Percentiles rank a stretch among this genome's conserved stretches.
Conservation (phyloP, 2,113 vertebrate genomes). For the Tenebrosternarchus preto region DNA sequence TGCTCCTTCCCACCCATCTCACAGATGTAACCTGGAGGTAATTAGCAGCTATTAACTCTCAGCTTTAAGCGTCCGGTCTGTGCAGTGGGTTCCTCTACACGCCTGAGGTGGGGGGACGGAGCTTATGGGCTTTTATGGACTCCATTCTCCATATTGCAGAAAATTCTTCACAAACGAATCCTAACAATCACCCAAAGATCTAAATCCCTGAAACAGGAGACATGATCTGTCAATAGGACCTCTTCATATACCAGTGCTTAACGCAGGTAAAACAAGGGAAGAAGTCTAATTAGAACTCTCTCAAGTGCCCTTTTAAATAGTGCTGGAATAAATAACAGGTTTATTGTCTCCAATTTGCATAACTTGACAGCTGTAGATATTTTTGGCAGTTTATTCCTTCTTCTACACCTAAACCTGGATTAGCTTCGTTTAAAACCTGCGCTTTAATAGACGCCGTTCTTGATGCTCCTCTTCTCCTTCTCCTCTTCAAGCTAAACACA, state of each 20-base stretch:
- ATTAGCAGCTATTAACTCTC: conserved; percentile 56
- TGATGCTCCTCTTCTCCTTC: too few species aligned
- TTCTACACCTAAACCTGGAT: neutral
- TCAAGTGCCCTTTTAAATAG: neutral
- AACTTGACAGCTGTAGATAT: neutral
- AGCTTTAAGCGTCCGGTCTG: conserved; percentile 50
- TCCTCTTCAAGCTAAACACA: too few species aligned
- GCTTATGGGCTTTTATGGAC: neutral
- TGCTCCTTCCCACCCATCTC: conserved; percentile 33
- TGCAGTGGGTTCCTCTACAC: conserved; percentile 44
- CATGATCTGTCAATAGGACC: neutral
- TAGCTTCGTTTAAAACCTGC: neutral
- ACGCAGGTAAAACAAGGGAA: too few species aligned
- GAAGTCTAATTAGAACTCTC: neutral
- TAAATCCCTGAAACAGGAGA: neutral
- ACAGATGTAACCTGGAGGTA: conserved; percentile 51
- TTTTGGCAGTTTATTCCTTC: too few species aligned
- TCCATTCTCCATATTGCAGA: neutral
- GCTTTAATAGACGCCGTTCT: neutral
- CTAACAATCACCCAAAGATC: neutral
- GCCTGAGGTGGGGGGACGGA: too few species aligned
- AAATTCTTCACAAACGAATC: neutral
- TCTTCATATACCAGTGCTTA: too few species aligned
- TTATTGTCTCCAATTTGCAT: neutral
- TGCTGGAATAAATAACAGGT: neutral